Evolutionary conservation across 2,797 vertebrate species (phyloP), one percentile per base, ranked within the genome.

Genomic region (Silurus lanzhouensis): DNA sequence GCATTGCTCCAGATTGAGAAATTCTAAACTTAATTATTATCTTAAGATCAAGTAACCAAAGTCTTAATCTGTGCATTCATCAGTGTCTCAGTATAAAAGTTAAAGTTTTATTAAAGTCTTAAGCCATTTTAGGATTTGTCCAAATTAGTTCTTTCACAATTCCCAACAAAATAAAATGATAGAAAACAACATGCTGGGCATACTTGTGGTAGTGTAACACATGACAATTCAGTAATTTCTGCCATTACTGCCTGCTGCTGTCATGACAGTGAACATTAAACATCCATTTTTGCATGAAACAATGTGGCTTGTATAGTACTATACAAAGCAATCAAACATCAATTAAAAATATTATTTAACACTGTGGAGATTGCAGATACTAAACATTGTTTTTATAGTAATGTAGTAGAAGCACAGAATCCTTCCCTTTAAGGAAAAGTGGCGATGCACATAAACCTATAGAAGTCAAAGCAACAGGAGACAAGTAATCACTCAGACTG

Each of bases 211-310:
- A 27, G 4, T 66, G 13, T 15, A 66, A 66, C 64, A 14, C 64
- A 15, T 66, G 70, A 22, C 7, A 4, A 12, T 72, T 48, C 46
- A 22, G 44, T 48, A 22, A 70, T 72, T 48, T 48, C 20, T 72
- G 44, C 20, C 20, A 72, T 48, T 72, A 46, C 68, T 46, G 3
- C 20, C 13, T 72, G 10, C 20, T 72, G 44, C 19, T 72, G 70
- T 72, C 44, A 72, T 72, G 68, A 71, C 71, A 72, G 31, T 70
- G 31, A 70, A 44, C 31, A 70, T 44, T 70, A 70, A 9, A 27
- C 25, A 15, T 27, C 64, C 8, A 27, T 66, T 66, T 22, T 14
- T 27, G 13, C 10, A 66, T 25, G 17, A 2, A 8, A 46, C 19
- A 46, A 9, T 46, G 19, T 44, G 1, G 19, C 31, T 44, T 44